These are phyloP conservation scores for Rhimphoctona megacephalus DNA, from an alignment of 2,888 invertebrate genomes.

Conservation along the genomic window DNA sequence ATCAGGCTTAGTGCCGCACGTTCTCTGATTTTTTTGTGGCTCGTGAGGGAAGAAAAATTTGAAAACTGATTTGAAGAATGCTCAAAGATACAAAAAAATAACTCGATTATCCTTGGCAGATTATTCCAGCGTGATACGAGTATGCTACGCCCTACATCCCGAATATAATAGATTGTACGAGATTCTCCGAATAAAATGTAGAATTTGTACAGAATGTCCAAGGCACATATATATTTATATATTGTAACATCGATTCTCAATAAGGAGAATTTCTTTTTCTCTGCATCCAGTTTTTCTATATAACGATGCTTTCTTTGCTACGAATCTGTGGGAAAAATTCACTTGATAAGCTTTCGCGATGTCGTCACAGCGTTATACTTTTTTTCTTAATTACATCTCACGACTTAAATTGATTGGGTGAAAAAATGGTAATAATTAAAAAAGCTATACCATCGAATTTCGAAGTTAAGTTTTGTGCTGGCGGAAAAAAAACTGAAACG, in stretches of 20 bases:
- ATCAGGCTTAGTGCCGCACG: neutral
- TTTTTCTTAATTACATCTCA: conserved; percentile 1
- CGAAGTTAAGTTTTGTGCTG: neutral
- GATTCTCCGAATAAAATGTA: conserved; percentile 39
- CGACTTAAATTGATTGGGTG: conserved; percentile 3
- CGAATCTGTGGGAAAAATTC: conserved; percentile 14
- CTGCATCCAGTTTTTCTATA: neutral
- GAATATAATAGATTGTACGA: conserved; percentile 45
- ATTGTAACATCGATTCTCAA: conserved; percentile 31
- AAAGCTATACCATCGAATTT: neutral
- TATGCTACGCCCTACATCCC: conserved; percentile 34
- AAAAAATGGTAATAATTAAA: neutral
- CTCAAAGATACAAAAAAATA: conserved; percentile 9
- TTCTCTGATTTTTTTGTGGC: neutral
- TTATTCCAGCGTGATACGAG: conserved; percentile 33
- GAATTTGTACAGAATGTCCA: conserved; percentile 21
- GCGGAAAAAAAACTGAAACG: no score
- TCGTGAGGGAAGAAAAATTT: neutral
- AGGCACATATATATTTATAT: neutral
- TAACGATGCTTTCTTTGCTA: conserved; percentile 1
- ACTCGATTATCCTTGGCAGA: conserved; percentile 32
- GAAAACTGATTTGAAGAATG: neutral
- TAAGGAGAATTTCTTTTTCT: conserved; percentile 18
- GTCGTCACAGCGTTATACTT: neutral
- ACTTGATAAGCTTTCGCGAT: conserved; percentile 32